Evolutionary conservation across 2,113 vertebrate genomes (phyloP).

Genomic region (Anoura caudifer): DNA sequence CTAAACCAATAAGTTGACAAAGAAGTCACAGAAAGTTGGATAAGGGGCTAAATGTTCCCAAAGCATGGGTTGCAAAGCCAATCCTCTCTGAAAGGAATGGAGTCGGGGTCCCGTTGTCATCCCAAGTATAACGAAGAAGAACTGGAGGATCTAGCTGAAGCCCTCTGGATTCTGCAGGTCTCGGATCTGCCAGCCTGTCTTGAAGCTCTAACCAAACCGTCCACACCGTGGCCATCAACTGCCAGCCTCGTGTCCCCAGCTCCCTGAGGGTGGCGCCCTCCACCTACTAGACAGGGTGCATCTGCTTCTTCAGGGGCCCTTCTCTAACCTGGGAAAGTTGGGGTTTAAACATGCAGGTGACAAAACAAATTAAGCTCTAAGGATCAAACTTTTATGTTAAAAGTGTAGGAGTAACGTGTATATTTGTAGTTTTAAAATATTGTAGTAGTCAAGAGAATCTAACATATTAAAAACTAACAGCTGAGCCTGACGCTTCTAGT

Average conservation of each 20-base stretch:
- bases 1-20: background rate
- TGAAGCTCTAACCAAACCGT: background rate
- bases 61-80: background rate
- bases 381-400: background rate
- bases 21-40: background rate
- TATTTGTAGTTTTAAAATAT: background rate
- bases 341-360: background rate
- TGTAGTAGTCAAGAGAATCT: background rate
- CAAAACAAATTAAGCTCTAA: background rate
- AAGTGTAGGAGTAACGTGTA: background rate
- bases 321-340: background rate
- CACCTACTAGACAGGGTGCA: background rate
- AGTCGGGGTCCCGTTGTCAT: background rate
- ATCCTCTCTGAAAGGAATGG: background rate
- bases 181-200: background rate
- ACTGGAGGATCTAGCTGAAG: background rate
- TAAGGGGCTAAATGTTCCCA: background rate
- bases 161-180: background rate
- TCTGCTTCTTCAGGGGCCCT: background rate
- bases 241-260: background rate
- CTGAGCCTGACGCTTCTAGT: background rate
- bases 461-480: background rate
- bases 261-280: background rate
- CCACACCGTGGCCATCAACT: rapidly evolving
- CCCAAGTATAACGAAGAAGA: background rate